phyloP scores from a whole-genome alignment of 2,113 vertebrate species.

The Dendrocopos noguchii region DNA sequence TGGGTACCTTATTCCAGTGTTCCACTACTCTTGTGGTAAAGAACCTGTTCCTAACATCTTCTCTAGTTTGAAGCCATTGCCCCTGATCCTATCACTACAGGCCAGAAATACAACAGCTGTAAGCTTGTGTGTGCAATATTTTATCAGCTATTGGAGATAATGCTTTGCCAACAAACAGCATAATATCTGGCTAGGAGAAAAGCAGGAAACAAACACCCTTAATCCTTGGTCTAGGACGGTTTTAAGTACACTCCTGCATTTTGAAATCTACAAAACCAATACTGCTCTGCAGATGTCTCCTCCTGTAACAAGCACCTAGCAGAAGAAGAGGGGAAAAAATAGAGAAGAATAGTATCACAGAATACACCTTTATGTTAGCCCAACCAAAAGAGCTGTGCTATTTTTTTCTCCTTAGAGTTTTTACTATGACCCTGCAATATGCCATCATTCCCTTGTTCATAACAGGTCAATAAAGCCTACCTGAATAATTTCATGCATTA shows the following conservation, averaged over 20 bases:
- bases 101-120: background rate
- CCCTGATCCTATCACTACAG: no score
- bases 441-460: background rate
- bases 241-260: background rate
- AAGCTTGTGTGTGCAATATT: background rate
- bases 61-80: no score
- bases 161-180: background rate
- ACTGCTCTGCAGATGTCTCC: background rate
- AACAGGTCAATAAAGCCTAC: background rate
- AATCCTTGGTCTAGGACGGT: background rate
- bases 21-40: no score
- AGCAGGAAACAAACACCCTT: background rate
- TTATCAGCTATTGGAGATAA: background rate
- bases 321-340: background rate
- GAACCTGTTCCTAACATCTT: no score
- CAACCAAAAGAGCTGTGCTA: background rate
- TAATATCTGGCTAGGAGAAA: background rate
- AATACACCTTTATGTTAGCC: background rate
- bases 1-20: no score
- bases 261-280: background rate
- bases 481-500: background rate
- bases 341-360: background rate
- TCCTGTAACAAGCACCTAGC: background rate
- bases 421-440: background rate
- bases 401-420: background rate